Percentiles rank a stretch among this genome's conserved stretches.
phyloP scores from a whole-genome alignment of 2,113 vertebrate species.

The Indicator indicator region DNA sequence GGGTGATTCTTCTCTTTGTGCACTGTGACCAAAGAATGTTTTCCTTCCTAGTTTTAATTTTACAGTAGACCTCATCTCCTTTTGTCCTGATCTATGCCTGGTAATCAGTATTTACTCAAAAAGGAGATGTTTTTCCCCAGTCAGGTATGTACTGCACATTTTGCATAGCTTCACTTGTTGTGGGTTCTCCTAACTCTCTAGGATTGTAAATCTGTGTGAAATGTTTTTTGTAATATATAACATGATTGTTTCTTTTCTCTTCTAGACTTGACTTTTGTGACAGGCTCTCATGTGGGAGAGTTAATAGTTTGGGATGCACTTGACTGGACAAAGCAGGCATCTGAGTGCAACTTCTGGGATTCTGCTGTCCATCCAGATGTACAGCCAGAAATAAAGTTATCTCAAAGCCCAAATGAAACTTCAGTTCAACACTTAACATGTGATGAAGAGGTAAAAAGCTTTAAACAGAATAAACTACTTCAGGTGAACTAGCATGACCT shows the following conservation, averaged over 20 bases:
- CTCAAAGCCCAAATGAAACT: constrained; percentile 86
- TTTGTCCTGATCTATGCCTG: neutral
- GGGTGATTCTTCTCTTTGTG: neutral
- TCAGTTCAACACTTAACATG: constrained; percentile 88
- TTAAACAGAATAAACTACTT: neutral
- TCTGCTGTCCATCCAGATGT: constrained; percentile 73
- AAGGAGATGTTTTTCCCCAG: neutral
- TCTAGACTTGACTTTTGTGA: constrained; percentile 85
- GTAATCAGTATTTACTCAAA: neutral
- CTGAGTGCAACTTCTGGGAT: constrained; percentile 87
- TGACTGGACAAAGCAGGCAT: constrained; percentile 85
- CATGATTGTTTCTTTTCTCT: neutral
- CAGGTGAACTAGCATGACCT: neutral
- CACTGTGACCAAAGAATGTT: neutral
- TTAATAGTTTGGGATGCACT: constrained; percentile 90
- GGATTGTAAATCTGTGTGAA: neutral
- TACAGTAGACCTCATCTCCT: neutral
- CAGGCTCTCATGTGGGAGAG: constrained; percentile 91
- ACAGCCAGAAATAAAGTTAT: constrained; percentile 86
- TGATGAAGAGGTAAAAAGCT: constrained; percentile 84
- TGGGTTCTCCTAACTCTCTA: neutral
- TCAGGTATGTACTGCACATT: neutral
- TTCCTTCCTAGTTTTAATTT: neutral
- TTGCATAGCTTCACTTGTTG: neutral
- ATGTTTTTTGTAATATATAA: neutral